These are phyloP conservation scores for Eupristina koningsbergeri DNA, from an alignment of 1,140 invertebrate genomes.

Conservation along the genomic window DNA sequence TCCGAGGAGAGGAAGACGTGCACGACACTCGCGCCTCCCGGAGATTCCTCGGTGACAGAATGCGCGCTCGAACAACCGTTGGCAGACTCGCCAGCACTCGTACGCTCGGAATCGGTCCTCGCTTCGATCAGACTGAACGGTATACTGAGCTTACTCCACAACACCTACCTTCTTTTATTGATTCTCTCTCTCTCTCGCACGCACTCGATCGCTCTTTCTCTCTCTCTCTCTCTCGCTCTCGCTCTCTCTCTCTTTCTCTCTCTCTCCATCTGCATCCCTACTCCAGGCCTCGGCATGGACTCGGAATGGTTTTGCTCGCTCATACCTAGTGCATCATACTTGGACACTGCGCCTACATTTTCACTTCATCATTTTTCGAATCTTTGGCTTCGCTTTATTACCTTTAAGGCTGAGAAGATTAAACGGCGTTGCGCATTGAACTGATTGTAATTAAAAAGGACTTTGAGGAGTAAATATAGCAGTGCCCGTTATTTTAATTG, in stretches of 20 bases:
- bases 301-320: background rate
- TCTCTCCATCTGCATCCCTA: background rate
- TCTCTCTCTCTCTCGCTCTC: background rate
- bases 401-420: no score
- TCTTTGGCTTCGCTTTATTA: no score
- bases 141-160: constrained; percentile 48
- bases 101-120: background rate
- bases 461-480: no score
- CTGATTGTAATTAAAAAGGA: no score
- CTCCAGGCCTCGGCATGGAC: background rate
- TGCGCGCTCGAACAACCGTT: background rate
- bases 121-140: constrained; percentile 32
- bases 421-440: no score
- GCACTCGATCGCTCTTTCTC: constrained; percentile 28
- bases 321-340: background rate
- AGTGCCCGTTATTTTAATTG: no score
- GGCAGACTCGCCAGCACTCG: background rate
- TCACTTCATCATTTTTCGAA: background rate
- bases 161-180: constrained; percentile 49
- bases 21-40: background rate
- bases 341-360: background rate
- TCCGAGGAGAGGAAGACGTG: no score
- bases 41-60: background rate
- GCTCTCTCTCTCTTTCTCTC: background rate
- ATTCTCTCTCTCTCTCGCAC: constrained; percentile 31